Conservation (phyloP, 2,797 vertebrate genomes). For the Pipistrellus pygmaeus region DNA sequence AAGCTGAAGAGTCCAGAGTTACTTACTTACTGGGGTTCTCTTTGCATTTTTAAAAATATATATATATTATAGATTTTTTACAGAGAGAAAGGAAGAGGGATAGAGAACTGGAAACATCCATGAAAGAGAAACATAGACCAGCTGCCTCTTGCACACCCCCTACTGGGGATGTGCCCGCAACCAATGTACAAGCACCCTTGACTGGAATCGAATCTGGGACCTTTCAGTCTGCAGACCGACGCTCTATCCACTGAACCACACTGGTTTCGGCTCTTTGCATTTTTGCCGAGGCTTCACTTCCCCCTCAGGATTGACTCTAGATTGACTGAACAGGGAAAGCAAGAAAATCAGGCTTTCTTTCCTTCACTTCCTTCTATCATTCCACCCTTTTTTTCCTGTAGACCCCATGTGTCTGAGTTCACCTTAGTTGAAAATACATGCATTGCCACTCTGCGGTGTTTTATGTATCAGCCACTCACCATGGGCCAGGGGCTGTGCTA, state of each 20-base stretch:
- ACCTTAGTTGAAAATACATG: neutral
- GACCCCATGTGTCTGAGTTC: neutral
- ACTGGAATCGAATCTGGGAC: no score
- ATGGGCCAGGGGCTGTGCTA: neutral
- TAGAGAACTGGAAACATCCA: no score
- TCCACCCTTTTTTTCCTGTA: neutral
- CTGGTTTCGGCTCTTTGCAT: neutral
- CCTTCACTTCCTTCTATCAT: neutral
- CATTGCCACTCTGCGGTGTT: neutral
- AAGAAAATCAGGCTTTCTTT: neutral
- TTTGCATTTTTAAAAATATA: neutral
- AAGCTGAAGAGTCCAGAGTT: neutral
- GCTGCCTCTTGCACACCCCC: no score
- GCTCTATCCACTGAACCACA: no score
- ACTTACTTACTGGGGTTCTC: neutral
- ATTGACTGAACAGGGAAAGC: neutral
- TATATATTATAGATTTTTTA: no score
- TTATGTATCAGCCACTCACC: neutral
- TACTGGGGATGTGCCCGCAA: no score
- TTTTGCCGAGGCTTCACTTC: constrained; percentile 18
- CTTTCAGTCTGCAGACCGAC: no score
- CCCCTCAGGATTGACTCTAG: neutral
- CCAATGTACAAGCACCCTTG: no score
- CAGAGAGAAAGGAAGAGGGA: no score
- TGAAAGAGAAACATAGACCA: no score